Evolutionary conservation across 2,113 vertebrate genomes (phyloP).

Genomic region (Microcebus tavaratra): DNA sequence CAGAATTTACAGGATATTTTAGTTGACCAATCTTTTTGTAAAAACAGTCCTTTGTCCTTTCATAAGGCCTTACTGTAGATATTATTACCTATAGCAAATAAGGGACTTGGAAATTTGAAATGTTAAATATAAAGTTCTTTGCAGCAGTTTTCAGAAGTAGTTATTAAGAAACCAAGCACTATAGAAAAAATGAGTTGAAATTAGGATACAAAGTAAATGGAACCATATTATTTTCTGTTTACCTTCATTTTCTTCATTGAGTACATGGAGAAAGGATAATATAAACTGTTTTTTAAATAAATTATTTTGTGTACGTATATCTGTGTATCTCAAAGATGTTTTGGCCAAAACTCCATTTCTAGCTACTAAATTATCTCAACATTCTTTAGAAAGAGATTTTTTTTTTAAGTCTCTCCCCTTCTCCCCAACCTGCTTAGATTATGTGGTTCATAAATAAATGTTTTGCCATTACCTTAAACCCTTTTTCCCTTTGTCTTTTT

Average conservation of each 20-base stretch:
- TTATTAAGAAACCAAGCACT: background rate
- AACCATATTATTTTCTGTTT: constrained; percentile 5
- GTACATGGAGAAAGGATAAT: background rate
- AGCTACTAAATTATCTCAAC: background rate
- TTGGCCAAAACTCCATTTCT: background rate
- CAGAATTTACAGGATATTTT: background rate
- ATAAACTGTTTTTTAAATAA: background rate
- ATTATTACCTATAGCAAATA: background rate
- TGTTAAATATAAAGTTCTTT: background rate
- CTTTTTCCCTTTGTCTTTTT: background rate
- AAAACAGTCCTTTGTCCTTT: background rate
- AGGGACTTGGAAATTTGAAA: background rate
- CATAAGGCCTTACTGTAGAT: background rate
- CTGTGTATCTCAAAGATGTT: background rate
- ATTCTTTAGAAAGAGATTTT: background rate
- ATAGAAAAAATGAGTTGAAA: background rate
- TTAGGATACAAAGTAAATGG: constrained; percentile 15
- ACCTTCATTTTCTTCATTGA: constrained; percentile 25
- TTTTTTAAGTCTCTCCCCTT: background rate
- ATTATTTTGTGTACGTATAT: background rate
- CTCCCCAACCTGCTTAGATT: background rate
- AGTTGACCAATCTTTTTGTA: background rate
- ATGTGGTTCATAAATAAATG: constrained; percentile 13
- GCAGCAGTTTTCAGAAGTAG: background rate
- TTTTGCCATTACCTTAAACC: background rate